Evolutionary conservation across 1,140 invertebrate genomes (phyloP).

Genomic region (Musca vetustissima): DNA sequence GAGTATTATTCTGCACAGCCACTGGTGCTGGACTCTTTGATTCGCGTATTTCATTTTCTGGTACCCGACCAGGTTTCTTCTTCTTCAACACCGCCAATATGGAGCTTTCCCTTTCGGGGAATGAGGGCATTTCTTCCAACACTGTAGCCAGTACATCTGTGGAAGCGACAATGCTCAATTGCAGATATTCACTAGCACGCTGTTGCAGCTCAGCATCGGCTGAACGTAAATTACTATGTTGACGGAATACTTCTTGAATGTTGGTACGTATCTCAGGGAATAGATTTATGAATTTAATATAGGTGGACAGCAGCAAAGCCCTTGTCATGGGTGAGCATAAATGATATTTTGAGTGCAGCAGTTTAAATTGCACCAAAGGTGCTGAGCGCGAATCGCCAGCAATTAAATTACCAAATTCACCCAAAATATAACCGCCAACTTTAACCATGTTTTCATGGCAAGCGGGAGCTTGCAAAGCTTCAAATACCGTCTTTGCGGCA

Average conservation of each 20-base stretch:
- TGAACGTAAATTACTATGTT: slow-evolving; percentile 94
- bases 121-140: slow-evolving; percentile 99
- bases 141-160: slow-evolving; percentile 97
- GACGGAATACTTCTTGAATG: slow-evolving; percentile 95
- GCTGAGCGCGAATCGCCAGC: slow-evolving; percentile 97
- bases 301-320: slow-evolving; percentile 94
- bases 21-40: slow-evolving; percentile 76
- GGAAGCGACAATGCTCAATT: slow-evolving; percentile 93
- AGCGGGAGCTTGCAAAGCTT: slow-evolving; percentile 95
- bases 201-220: slow-evolving; percentile 99
- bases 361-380: slow-evolving; percentile 92
- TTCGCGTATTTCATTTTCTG: slow-evolving; percentile 80
- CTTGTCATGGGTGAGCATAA: slow-evolving; percentile 95
- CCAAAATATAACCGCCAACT: slow-evolving; percentile 98
- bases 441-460: slow-evolving; percentile 99
- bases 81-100: slow-evolving; percentile 97
- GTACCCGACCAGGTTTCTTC: slow-evolving; percentile 91
- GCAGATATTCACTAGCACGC: slow-evolving; percentile 96
- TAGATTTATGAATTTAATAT: slow-evolving; percentile 99
- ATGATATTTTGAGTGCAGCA: slow-evolving; percentile 98
- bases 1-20: slow-evolving; percentile 51
- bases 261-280: slow-evolving; percentile 97
- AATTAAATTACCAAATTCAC: slow-evolving; percentile 99
- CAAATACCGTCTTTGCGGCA: slow-evolving; percentile 99
- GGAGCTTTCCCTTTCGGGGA: slow-evolving; percentile 97